Percentiles rank a stretch among this genome's conserved stretches.
These are phyloP conservation scores for Laupala kohalensis DNA, from an alignment of 1,140 invertebrate genomes.

Conservation along the genomic window DNA sequence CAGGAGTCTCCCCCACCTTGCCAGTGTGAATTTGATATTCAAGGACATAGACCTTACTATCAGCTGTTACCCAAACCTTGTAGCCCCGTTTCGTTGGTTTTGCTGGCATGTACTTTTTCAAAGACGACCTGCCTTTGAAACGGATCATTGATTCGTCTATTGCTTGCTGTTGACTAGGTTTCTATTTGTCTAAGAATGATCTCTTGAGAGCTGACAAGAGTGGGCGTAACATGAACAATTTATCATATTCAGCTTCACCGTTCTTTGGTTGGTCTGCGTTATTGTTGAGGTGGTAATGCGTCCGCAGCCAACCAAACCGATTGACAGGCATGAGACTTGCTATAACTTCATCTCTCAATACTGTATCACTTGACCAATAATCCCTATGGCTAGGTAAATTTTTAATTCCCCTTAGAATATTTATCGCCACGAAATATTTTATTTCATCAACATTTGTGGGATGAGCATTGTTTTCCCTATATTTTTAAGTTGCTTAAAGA, in stretches of 20 bases:
- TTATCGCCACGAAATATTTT: constrained; percentile 20
- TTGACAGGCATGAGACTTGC: constrained; percentile 26
- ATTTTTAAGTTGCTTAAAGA: background rate
- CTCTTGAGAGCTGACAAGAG: constrained; percentile 5
- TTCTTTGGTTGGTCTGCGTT: constrained; percentile 8
- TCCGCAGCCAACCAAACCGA: constrained; percentile 27
- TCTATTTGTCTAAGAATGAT: constrained; percentile 1
- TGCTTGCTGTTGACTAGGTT: constrained; percentile 6
- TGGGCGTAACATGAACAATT: constrained; percentile 18
- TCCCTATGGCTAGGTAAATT: constrained; percentile 19
- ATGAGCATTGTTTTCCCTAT: background rate
- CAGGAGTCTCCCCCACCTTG: constrained; percentile 7
- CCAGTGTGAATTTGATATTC: constrained; percentile 22
- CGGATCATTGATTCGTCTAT: constrained; percentile 21
- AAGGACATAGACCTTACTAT: constrained; percentile 6
- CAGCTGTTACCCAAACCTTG: constrained; percentile 20
- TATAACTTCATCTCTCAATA: constrained; percentile 26
- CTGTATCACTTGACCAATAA: constrained; percentile 25
- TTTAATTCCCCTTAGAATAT: constrained; percentile 23
- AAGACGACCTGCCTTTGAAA: constrained; percentile 22
- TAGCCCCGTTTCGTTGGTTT: constrained; percentile 24
- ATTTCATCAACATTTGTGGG: constrained; percentile 18
- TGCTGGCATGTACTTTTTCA: constrained; percentile 22
- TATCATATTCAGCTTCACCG: constrained; percentile 13
- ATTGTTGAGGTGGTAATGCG: constrained; percentile 13